A percentile compares a stretch with the other conserved stretches of the same genome.
phyloP scores from a whole-genome alignment of 92 coral and sea anemone species.

The Porites evermanni region DNA sequence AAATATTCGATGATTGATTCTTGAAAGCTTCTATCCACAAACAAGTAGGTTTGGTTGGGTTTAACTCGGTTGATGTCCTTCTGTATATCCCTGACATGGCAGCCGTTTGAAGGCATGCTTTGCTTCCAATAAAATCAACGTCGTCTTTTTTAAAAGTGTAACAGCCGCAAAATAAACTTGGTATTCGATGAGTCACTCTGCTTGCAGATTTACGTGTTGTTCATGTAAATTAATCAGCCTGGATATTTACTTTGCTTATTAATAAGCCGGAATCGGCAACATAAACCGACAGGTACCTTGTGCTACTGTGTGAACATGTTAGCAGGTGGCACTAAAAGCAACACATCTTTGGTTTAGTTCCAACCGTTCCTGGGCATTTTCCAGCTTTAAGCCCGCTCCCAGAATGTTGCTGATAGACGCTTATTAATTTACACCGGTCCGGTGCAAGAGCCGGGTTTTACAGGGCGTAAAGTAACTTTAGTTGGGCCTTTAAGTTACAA shows the following conservation, averaged over 20 bases:
- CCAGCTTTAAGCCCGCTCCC: no score
- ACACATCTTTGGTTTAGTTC: background rate
- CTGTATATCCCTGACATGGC: constrained; percentile 41
- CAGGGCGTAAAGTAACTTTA: no score
- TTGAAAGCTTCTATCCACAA: constrained; percentile 70
- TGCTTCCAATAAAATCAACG: background rate
- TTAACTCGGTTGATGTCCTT: constrained; percentile 71
- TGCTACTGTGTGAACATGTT: background rate
- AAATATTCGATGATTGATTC: constrained; percentile 71
- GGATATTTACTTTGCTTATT: constrained; percentile 8
- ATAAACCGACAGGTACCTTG: constrained; percentile 30
- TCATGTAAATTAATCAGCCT: background rate
- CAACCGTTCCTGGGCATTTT: background rate
- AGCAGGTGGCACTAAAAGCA: constrained; percentile 7
- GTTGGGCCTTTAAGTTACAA: no score
- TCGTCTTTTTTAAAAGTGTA: background rate
- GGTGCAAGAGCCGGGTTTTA: no score
- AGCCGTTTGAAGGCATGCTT: constrained; percentile 19
- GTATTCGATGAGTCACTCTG: background rate
- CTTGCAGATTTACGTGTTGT: background rate
- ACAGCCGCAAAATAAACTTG: background rate
- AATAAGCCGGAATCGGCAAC: background rate
- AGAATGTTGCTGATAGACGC: no score
- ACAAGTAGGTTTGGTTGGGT: constrained; percentile 58
- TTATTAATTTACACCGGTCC: no score